Base-by-base conservation (phyloP, 2,888 invertebrate genomes). In the Erebia ligea region DNA sequence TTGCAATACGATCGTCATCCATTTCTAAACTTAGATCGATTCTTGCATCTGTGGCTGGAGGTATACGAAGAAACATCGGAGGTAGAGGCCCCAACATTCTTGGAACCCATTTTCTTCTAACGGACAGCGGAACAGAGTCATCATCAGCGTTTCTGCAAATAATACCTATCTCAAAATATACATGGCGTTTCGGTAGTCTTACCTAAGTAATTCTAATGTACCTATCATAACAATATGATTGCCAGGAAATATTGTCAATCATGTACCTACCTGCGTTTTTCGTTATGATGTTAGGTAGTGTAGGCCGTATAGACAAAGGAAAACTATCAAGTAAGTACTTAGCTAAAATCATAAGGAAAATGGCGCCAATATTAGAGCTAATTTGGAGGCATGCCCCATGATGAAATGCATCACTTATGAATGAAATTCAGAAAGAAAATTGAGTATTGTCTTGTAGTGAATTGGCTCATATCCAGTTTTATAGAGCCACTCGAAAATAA, bases 1-100 rank as follows among this genome's bases (percentile, higher is more conserved):
- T 94, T 0, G 98, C 98, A 75, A 97, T 96, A 76, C 96, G 94
- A 84, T 98, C 98, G 83, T 98, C 98, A 76, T 98, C 98, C 82
- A 98, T 94, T 77, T 96, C 96, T 8, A 92, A 79, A 75, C 90
- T 92, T 1, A 92, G 83, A 78, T 93, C 93, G 76, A 92, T 89
- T 73, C 91, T 83, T 0, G 90, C 92, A 70, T 95, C 95, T 21
- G 90, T 87, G 40, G 85, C 82, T 1, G 91, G 87, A 5, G 94
- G 93, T 76, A 96, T 94, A 73, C 97, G 94, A 54, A 98, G 94
- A 86, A 98, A 98, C 84, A 95, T 96, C 54, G 96, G 95, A 1
- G 98, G 98, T 68, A 98, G 86, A 0, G 96, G 96, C 0, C 97
- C 96, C 58, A 98, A 83, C 87, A 98, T 91, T 57, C 96, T 96